phyloP scores from a whole-genome alignment of 2,113 vertebrate species.

The Zosterops borbonicus region DNA sequence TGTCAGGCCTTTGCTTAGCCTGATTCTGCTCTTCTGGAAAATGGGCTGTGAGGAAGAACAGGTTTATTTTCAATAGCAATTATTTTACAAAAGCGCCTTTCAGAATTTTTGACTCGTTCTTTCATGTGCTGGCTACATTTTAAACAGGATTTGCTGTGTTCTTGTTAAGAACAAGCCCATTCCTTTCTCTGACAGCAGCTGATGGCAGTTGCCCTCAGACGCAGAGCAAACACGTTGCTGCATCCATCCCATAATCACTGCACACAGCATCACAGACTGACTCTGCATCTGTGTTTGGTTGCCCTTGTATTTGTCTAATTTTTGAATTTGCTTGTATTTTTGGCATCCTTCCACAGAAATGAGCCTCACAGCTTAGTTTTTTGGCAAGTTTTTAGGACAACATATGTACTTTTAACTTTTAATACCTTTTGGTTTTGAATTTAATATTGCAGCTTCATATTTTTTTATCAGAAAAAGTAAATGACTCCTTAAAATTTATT shows the following conservation, averaged over 20 bases:
- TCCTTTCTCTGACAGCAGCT: neutral
- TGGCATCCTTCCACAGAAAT: neutral
- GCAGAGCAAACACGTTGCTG: neutral
- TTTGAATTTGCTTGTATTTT: neutral
- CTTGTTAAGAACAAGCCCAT: neutral
- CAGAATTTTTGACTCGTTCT: neutral
- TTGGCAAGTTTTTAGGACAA: neutral
- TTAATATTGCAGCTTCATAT: neutral
- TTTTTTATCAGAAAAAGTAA: neutral
- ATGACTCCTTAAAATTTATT: neutral
- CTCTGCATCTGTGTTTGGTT: neutral
- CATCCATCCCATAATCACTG: neutral
- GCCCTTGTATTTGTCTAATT: neutral
- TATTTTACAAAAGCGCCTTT: neutral
- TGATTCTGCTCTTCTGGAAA: neutral
- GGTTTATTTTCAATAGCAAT: neutral
- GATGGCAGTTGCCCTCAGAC: neutral
- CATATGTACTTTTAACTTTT: neutral
- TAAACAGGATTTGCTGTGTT: neutral
- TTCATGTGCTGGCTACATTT: neutral
- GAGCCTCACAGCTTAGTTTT: neutral
- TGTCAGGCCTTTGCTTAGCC: neutral
- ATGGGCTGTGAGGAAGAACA: neutral
- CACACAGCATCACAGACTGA: neutral
- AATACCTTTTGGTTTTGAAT: neutral